phyloP scores from a whole-genome alignment of 2,113 vertebrate genomes.

The Mystacornis crossleyi region DNA sequence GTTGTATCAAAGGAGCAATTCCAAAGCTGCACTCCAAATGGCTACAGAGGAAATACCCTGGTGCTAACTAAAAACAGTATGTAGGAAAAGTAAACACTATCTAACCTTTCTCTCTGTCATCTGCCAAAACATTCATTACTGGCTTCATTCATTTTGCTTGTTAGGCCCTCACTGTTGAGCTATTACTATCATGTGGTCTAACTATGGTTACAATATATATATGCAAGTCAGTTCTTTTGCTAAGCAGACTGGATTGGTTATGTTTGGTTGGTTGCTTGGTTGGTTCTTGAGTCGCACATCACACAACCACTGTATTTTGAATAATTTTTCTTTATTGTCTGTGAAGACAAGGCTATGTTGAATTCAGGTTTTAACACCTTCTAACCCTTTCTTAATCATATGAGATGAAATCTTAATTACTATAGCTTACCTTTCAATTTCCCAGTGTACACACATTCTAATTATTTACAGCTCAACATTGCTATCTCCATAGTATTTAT shows the following conservation, averaged over 20 bases:
- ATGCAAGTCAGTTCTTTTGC: background rate
- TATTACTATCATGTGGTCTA: background rate
- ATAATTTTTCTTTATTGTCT: background rate
- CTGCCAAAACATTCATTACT: constrained; percentile 25
- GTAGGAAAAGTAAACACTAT: constrained; percentile 38
- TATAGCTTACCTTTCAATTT: background rate
- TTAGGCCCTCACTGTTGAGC: background rate
- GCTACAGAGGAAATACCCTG: background rate
- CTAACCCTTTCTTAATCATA: background rate
- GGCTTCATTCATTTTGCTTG: constrained; percentile 37
- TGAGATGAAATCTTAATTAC: background rate
- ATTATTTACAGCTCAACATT: background rate
- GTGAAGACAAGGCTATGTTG: background rate
- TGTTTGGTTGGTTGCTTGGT: background rate
- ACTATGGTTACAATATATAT: background rate
- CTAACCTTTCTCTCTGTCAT: constrained; percentile 8
- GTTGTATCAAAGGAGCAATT: background rate
- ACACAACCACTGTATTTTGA: background rate
- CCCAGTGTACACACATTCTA: background rate
- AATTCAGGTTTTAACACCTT: background rate
- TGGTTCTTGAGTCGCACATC: background rate
- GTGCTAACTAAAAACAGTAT: constrained; percentile 35
- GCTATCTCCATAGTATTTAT: background rate
- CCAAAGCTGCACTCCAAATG: constrained; percentile 6
- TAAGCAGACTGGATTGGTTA: background rate